These are phyloP conservation scores for Cercopithecus mona DNA, from an alignment of 2,113 vertebrate genomes.

Conservation along the genomic window DNA sequence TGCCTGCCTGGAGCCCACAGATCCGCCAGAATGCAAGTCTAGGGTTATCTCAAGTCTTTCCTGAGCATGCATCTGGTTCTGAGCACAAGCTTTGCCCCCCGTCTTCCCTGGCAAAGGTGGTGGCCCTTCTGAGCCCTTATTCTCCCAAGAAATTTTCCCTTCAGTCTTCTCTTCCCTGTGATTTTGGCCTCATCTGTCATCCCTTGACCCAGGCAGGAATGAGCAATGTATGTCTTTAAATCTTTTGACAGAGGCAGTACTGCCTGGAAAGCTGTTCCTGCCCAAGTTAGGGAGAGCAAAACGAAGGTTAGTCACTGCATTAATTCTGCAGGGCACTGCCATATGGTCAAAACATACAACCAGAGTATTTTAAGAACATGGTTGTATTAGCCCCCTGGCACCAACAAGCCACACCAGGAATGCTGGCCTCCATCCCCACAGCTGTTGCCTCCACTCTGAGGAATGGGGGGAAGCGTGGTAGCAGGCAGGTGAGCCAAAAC, in stretches of 20 bases:
- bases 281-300: not conserved
- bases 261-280: not conserved
- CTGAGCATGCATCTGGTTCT: no score
- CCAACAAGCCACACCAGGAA: not conserved
- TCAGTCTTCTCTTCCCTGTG: not conserved
- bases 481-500: not conserved
- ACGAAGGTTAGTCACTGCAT: accelerated
- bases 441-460: not conserved
- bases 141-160: not conserved
- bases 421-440: accelerated
- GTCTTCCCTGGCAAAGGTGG: not conserved
- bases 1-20: not conserved
- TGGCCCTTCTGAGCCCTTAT: not conserved
- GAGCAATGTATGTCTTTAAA: not conserved
- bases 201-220: not conserved
- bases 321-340: not conserved
- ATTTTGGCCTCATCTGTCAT: not conserved
- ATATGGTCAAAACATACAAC: not conserved
- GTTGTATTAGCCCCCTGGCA: no score
- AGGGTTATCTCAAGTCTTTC: not conserved
- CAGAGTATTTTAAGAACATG: not conserved
- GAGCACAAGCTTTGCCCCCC: not conserved
- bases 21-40: not conserved
- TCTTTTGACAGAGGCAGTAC: not conserved
- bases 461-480: not conserved